Conservation (phyloP, 2,888 invertebrate genomes). For the Rotaria magnacalcarata region DNA sequence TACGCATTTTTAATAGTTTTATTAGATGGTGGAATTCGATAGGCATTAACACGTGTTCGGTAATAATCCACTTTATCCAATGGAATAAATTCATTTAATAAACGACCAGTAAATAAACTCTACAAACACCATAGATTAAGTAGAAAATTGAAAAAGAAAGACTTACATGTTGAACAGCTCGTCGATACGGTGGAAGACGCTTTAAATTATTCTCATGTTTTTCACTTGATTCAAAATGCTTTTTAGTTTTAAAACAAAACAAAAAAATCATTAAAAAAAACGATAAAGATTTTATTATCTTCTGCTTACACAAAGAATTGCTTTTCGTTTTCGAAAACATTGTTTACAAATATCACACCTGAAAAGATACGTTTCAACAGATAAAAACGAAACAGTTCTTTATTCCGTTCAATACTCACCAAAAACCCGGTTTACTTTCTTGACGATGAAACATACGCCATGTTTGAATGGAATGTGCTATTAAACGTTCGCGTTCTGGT, state of each 20-base stretch:
- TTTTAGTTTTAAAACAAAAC: not conserved
- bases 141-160: not conserved
- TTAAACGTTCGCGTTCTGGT: conserved; percentile 25
- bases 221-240: conserved; percentile 35
- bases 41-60: not conserved
- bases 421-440: conserved; percentile 9
- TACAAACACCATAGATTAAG: not conserved
- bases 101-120: conserved; percentile 36
- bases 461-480: not conserved
- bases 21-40: not conserved
- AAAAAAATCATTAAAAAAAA: too few relatives aligned
- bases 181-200: conserved; percentile 17
- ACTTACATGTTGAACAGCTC: conserved; percentile 29
- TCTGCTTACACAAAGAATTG: not conserved
- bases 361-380: not conserved
- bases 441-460: conserved; percentile 36
- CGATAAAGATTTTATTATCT: not conserved
- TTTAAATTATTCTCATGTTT: conserved; percentile 14
- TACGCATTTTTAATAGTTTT: not conserved
- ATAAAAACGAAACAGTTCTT: too few relatives aligned
- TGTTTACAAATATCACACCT: conserved; percentile 33
- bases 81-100: conserved; percentile 8
- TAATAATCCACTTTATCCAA: not conserved
- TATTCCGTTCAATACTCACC: not conserved
- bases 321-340: conserved; percentile 35